Conservation (phyloP, 2,797 vertebrate genomes). For the Malurus leucopterus region DNA sequence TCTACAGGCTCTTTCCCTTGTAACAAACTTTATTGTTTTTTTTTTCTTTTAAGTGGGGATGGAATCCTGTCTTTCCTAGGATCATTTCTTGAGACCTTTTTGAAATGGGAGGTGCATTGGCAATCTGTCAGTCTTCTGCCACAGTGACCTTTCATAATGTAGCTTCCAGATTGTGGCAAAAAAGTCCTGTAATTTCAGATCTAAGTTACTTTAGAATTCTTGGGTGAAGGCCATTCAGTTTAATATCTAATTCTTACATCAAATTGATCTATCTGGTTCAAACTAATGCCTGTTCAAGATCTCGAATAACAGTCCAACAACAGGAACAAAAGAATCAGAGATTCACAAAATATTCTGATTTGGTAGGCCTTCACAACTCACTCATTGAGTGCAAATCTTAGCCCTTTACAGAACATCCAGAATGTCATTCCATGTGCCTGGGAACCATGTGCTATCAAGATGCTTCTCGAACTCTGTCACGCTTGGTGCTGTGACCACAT, state of each 20-base stretch:
- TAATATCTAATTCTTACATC: not conserved
- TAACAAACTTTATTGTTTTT: accelerated
- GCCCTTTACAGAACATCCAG: not conserved
- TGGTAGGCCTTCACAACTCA: not conserved
- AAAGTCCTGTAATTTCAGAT: not conserved
- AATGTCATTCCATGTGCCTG: not conserved
- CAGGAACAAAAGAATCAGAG: not conserved
- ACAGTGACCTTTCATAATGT: not conserved
- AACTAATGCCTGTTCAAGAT: not conserved
- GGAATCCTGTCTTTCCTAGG: not conserved
- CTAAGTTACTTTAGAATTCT: not conserved
- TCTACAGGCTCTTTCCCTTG: not conserved
- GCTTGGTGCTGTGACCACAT: not conserved
- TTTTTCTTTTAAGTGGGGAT: not conserved
- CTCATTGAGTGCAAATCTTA: not conserved
- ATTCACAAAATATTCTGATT: not conserved
- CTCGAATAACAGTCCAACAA: not conserved
- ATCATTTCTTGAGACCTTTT: not conserved
- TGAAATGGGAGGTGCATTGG: not conserved
- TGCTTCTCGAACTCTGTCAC: not conserved
- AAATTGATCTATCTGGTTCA: not conserved
- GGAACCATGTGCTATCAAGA: not conserved
- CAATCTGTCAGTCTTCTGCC: not conserved
- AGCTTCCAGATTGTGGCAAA: not conserved
- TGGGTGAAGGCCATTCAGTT: not conserved